Evolutionary conservation across 2,888 invertebrate species (phyloP).

Genomic region (Parapristionchus giblindavisi): DNA sequence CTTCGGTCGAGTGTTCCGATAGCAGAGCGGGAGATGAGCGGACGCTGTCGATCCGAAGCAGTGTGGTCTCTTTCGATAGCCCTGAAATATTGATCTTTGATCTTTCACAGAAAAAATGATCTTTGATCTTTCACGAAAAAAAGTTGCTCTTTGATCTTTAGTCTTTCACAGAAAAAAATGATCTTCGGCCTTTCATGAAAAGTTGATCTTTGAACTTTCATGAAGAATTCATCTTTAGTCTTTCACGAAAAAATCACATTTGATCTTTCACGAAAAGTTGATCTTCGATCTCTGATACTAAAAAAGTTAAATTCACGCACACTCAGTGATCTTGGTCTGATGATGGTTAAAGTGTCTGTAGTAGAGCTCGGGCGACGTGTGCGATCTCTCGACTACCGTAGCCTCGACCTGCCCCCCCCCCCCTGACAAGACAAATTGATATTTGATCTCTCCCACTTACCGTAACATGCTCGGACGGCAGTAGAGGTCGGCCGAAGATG

Average conservation of each 20-base stretch:
- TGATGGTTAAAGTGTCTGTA: conserved; percentile 60
- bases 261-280: neutral
- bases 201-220: too few relatives aligned
- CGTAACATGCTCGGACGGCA: too few relatives aligned
- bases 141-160: neutral
- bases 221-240: neutral
- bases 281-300: neutral
- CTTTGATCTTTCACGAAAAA: neutral
- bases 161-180: neutral
- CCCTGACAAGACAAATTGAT: too few relatives aligned
- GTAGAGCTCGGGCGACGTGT: conserved; percentile 60
- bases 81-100: conserved; percentile 44
- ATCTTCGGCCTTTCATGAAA: too few relatives aligned
- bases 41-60: conserved; percentile 62
- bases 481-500: too few relatives aligned
- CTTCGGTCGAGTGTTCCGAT: conserved; percentile 18
- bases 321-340: conserved; percentile 52
- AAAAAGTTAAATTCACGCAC: conserved; percentile 44
- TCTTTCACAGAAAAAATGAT: neutral
- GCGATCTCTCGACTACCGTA: conserved; percentile 72
- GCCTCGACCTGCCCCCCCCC: conserved; percentile 72
- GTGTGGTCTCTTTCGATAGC: conserved; percentile 60
- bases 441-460: too few relatives aligned
- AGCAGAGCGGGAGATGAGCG: conserved; percentile 40
- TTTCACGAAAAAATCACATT: neutral